These are phyloP conservation scores for Gymnogyps californianus DNA, from an alignment of 2,113 vertebrate genomes.

Conservation along the genomic window DNA sequence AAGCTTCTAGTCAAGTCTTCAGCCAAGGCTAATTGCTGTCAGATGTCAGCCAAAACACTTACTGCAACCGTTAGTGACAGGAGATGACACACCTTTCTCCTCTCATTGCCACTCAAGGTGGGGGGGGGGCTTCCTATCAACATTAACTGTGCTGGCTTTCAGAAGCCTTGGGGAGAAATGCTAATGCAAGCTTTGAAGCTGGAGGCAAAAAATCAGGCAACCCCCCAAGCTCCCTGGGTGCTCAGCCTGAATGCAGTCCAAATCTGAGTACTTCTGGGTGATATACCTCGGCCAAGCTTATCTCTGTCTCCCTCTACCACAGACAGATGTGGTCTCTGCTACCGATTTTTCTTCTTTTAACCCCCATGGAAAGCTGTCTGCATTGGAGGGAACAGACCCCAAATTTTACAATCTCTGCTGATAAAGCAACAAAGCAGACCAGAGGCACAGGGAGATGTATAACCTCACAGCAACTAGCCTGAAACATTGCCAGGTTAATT, in stretches of 20 bases:
- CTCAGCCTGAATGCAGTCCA: not conserved
- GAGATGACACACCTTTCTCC: constrained; percentile 30
- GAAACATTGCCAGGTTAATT: not conserved
- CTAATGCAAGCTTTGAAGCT: constrained; percentile 52
- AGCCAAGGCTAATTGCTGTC: constrained; percentile 58
- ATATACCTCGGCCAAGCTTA: not conserved
- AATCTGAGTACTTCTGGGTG: not conserved
- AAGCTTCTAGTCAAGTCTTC: constrained; percentile 19
- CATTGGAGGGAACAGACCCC: not conserved
- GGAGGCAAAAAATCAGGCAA: not conserved
- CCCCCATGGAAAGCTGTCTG: not conserved
- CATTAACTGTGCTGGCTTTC: not conserved
- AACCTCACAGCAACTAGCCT: not conserved
- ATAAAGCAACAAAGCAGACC: not conserved
- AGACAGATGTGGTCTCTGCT: not conserved
- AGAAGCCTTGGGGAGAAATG: constrained; percentile 22
- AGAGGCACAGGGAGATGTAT: not conserved
- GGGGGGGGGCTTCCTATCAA: not conserved
- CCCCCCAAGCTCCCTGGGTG: not conserved
- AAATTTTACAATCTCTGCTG: not conserved
- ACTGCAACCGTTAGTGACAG: not conserved
- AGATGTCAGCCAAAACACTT: constrained; percentile 3
- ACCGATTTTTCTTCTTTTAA: not conserved
- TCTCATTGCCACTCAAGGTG: not conserved
- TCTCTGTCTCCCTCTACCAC: not conserved